Percentiles rank a stretch among this genome's conserved stretches.
These are phyloP conservation scores for Atta colombica DNA, from an alignment of 1,140 invertebrate species.

Conservation along the genomic window DNA sequence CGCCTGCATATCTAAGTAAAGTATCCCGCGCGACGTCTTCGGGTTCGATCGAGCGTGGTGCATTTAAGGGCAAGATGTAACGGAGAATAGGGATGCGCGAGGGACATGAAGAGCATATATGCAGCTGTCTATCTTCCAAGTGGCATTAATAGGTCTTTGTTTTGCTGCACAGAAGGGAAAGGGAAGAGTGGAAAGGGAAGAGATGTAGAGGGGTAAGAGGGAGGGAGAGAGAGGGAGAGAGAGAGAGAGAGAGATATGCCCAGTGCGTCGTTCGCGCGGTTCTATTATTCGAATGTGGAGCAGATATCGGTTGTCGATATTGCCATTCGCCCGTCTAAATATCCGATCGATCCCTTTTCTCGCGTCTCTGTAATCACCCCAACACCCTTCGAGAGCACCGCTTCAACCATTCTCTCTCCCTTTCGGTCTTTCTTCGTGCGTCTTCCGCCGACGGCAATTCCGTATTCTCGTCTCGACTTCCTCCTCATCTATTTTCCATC, in stretches of 20 bases:
- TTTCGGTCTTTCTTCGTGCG: slow-evolving; percentile 35
- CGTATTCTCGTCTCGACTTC: slow-evolving; percentile 51
- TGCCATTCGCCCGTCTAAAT: slow-evolving; percentile 72
- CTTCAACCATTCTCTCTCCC: not conserved
- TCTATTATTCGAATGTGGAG: slow-evolving; percentile 84
- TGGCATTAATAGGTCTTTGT: slow-evolving; percentile 82
- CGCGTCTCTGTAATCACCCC: slow-evolving; percentile 4
- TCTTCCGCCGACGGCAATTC: slow-evolving; percentile 40
- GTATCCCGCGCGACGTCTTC: slow-evolving; percentile 39
- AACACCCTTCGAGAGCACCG: slow-evolving; percentile 19
- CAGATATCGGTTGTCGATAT: slow-evolving; percentile 83
- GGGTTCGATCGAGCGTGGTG: slow-evolving; percentile 46
- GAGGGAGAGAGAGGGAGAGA: not conserved
- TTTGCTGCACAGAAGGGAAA: slow-evolving; percentile 61
- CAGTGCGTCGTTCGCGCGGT: slow-evolving; percentile 70
- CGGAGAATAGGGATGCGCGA: not conserved
- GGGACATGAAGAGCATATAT: slow-evolving; percentile 16
- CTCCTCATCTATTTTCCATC: slow-evolving; percentile 17
- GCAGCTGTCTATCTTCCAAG: slow-evolving; percentile 71
- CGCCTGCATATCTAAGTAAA: slow-evolving; percentile 5
- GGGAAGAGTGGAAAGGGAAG: too few species aligned
- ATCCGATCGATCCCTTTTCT: slow-evolving; percentile 71
- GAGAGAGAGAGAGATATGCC: slow-evolving; percentile 50
- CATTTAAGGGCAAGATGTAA: slow-evolving; percentile 54
- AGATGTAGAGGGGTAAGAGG: not conserved